phyloP scores from a whole-genome alignment of 1,140 invertebrate species.

The Caenorhabditis latens region DNA sequence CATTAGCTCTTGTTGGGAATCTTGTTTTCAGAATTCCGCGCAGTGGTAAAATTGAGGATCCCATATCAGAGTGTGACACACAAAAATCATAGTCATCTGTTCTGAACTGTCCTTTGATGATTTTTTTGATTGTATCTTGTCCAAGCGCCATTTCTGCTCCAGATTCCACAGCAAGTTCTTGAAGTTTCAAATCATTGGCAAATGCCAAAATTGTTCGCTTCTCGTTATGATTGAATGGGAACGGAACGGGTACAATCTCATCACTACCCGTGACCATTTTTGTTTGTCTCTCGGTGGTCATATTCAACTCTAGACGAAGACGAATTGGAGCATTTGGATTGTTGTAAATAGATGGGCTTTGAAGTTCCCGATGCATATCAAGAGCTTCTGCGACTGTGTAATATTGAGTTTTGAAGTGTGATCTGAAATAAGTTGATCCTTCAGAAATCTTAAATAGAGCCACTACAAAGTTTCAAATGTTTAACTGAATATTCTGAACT shows the following conservation, averaged over 20 bases:
- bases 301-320: slow-evolving; percentile 74
- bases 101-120: slow-evolving; percentile 76
- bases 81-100: slow-evolving; percentile 77
- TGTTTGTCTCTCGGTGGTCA: slow-evolving; percentile 76
- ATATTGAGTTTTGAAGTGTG: slow-evolving; percentile 70
- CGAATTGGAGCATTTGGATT: slow-evolving; percentile 73
- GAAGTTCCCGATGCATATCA: slow-evolving; percentile 70
- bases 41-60: slow-evolving; percentile 69
- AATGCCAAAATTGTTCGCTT: slow-evolving; percentile 76
- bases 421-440: slow-evolving; percentile 47
- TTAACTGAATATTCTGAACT: background rate
- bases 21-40: slow-evolving; percentile 73
- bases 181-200: slow-evolving; percentile 66
- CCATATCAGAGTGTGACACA: slow-evolving; percentile 75
- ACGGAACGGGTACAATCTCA: slow-evolving; percentile 74
- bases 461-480: background rate
- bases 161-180: slow-evolving; percentile 70
- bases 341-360: slow-evolving; percentile 75
- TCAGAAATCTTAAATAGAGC: too few relatives aligned
- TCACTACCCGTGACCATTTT: slow-evolving; percentile 73
- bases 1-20: slow-evolving; percentile 74
- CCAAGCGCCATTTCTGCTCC: slow-evolving; percentile 76
- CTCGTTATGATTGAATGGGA: slow-evolving; percentile 74
- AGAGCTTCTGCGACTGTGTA: slow-evolving; percentile 72
- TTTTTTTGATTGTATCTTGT: slow-evolving; percentile 76